Evolutionary conservation across 2,797 vertebrate genomes (phyloP).

Genomic region (Aeoliscus strigatus): DNA sequence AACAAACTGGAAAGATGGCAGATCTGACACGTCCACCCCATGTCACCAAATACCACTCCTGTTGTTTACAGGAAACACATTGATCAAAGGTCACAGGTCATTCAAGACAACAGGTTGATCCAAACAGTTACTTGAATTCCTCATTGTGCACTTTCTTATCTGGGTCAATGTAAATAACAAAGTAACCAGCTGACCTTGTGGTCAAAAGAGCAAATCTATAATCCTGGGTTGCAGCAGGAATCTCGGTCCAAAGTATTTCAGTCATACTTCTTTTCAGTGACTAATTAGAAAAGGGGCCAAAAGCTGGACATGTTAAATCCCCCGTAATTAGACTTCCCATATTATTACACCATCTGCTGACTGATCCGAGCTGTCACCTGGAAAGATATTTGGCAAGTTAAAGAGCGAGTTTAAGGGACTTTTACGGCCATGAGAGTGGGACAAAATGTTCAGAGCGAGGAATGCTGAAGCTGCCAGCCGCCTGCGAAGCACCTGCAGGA

Average conservation of each 20-base stretch:
- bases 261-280: neutral
- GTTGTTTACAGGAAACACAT: neutral
- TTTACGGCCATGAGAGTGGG: slow-evolving; percentile 6
- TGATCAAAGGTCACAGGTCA: slow-evolving; percentile 22
- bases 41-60: too few relatives aligned
- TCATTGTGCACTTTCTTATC: slow-evolving; percentile 18
- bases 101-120: slow-evolving; percentile 4
- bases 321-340: neutral
- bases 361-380: slow-evolving; percentile 7
- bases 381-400: slow-evolving; percentile 10
- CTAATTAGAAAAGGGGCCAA: neutral
- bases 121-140: slow-evolving; percentile 3
- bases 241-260: neutral
- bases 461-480: slow-evolving; percentile 43
- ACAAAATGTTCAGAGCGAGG: slow-evolving; percentile 51
- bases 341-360: neutral
- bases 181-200: neutral
- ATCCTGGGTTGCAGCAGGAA: neutral
- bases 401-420: too few relatives aligned
- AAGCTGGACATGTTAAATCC: too few relatives aligned
- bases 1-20: too few relatives aligned
- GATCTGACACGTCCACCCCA: too few relatives aligned
- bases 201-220: slow-evolving; percentile 16
- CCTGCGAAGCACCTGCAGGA: slow-evolving; percentile 46
- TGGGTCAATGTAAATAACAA: slow-evolving; percentile 10